Base-by-base conservation (phyloP, 2,888 invertebrate species). In the Drosophila hamatofila region DNA sequence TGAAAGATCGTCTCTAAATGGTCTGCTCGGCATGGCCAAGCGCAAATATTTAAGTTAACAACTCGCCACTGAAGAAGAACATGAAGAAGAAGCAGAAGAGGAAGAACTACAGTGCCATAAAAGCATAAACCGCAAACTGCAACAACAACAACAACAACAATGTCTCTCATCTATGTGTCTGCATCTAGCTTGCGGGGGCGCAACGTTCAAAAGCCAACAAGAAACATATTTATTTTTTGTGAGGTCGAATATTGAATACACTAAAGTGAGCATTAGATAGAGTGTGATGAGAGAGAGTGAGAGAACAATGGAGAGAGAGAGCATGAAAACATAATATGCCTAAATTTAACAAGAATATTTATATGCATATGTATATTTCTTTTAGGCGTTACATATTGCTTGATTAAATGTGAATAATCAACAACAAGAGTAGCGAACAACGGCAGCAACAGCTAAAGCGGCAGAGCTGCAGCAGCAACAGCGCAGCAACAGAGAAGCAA, bases 31-130 rank as follows among this genome's bases (percentile, higher is more conserved):
- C 54, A 48, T 63, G 30, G 58, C 21, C 67, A 83, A 70, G 67
- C 63, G 78, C 86, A 88, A 90, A 88, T 90, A 90, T 89, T 90
- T 88, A 79, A 85, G 74, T 88, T 89, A 81, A 88, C 90, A 87
- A 83, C 80, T 87, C 66, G 80, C 76, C 81, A 79, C 80, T 70
- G 70, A 75, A 74, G 64, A 78, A 41, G 18, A 39, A 67, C 71
- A 67, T 23, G 9, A 16, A 16, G 35, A 33, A 33, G 49, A 21
- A 52, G 21, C 18, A 35, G 51, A 23, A 33, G 51, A 33, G 33
- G 51, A 21, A 52, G 64, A 78, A n/a, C 39, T 41, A 67, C 73
- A 72, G 35, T 58, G 70, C 72, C 84, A 79, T 72, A 78, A 80
- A 72, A 83, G 72, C 80, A 75, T 66, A 60, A 66, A 51, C 68